phyloP scores from a whole-genome alignment of 2,797 vertebrate genomes.

The Sarcophilus harrisii region DNA sequence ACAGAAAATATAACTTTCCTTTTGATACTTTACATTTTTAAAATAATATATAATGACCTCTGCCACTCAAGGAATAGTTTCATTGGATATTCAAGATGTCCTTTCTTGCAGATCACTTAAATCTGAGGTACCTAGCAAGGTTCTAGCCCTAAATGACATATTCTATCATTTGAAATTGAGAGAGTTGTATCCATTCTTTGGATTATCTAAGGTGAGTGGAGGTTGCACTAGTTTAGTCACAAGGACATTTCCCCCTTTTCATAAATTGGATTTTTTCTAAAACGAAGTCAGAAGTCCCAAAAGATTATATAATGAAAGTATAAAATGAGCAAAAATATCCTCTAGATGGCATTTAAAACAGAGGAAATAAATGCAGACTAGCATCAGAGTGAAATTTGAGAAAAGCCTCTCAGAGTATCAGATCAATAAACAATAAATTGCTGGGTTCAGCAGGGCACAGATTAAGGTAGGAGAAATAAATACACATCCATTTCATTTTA shows the following conservation, averaged over 20 bases:
- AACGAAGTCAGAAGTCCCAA: background rate
- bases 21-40: conserved; percentile 1
- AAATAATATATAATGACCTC: background rate
- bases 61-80: background rate
- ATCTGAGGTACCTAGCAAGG: background rate
- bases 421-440: background rate
- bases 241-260: background rate
- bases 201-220: conserved; percentile 15
- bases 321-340: background rate
- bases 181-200: background rate
- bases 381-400: conserved; percentile 8
- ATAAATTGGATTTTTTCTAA: background rate
- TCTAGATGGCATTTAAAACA: background rate
- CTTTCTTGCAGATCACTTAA: background rate
- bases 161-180: background rate
- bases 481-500: background rate
- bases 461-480: background rate
- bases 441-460: background rate
- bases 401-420: conserved; percentile 2
- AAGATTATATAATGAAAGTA: background rate
- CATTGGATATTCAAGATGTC: background rate
- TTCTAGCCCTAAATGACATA: background rate
- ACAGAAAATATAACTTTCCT: background rate
- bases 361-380: background rate
- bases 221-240: background rate